These are phyloP conservation scores for Drosophila fulvimacula DNA, from an alignment of 2,888 invertebrate genomes.

Conservation along the genomic window DNA sequence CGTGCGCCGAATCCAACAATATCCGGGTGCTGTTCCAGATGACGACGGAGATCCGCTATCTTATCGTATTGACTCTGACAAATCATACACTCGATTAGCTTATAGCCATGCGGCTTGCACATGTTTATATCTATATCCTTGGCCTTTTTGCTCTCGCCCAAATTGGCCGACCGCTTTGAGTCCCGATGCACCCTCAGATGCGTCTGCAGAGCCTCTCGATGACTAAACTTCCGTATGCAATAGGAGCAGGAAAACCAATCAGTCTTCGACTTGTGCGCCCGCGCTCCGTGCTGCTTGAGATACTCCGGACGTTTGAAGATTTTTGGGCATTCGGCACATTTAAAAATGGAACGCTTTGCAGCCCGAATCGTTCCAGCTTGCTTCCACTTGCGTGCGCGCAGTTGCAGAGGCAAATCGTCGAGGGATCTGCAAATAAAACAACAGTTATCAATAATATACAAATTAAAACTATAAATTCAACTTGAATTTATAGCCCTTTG, in stretches of 20 bases:
- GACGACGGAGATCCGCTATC: conserved; percentile 79
- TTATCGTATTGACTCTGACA: conserved; percentile 82
- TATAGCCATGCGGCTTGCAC: conserved; percentile 82
- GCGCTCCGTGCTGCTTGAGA: conserved; percentile 75
- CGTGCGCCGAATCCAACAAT: conserved; percentile 59
- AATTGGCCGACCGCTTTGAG: conserved; percentile 63
- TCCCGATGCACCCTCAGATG: conserved; percentile 82
- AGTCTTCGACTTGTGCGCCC: conserved; percentile 62
- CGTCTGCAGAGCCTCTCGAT: conserved; percentile 71
- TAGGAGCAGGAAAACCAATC: conserved; percentile 77
- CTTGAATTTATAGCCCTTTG: not conserved
- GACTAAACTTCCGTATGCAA: conserved; percentile 72
- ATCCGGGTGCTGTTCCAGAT: conserved; percentile 79
- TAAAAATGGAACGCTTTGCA: conserved; percentile 53
- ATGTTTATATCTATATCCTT: conserved; percentile 74
- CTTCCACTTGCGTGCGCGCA: conserved; percentile 56
- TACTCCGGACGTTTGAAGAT: conserved; percentile 78
- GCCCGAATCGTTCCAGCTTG: conserved; percentile 17
- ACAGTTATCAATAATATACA: not conserved
- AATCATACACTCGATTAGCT: conserved; percentile 84
- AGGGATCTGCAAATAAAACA: conserved; percentile 45
- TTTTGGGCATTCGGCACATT: conserved; percentile 77
- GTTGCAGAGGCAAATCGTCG: conserved; percentile 58
- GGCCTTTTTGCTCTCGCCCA: conserved; percentile 64
- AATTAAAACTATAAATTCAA: not conserved